Conservation (phyloP, 2,113 vertebrate genomes). For the Carassius gibelio region DNA sequence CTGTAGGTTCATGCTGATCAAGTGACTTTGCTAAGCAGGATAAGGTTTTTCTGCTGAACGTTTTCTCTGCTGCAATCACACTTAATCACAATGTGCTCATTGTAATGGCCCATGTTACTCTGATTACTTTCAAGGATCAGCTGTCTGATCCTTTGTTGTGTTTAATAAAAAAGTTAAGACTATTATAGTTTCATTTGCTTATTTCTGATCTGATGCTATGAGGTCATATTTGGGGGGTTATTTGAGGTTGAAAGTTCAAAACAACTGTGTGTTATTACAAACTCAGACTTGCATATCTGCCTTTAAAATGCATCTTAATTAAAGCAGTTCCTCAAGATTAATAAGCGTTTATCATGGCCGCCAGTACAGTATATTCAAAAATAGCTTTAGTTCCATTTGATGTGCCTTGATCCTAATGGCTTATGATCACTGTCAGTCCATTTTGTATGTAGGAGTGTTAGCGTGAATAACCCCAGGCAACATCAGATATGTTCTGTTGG, state of each 20-base stretch:
- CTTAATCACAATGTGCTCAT: neutral
- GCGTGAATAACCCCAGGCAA: neutral
- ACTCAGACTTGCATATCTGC: neutral
- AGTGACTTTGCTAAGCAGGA: neutral
- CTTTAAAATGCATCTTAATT: neutral
- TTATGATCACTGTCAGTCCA: neutral
- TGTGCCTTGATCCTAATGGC: neutral
- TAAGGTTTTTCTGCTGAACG: neutral
- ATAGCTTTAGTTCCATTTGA: neutral
- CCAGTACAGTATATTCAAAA: neutral
- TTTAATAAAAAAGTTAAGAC: neutral
- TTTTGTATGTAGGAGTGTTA: neutral
- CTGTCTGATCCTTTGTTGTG: conserved; percentile 12
- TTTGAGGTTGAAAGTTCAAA: neutral
- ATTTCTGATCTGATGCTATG: neutral
- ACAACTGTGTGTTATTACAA: neutral
- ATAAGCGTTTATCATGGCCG: neutral
- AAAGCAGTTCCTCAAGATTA: neutral
- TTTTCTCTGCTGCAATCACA: conserved; percentile 6
- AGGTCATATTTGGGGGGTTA: neutral
- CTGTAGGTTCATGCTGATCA: conserved; percentile 11
- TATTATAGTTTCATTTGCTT: neutral
- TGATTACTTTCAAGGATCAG: conserved; percentile 19
- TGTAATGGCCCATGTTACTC: neutral
- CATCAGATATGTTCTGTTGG: neutral